These are phyloP conservation scores for Egretta garzetta DNA, from an alignment of 2,113 vertebrate genomes.

Conservation along the genomic window DNA sequence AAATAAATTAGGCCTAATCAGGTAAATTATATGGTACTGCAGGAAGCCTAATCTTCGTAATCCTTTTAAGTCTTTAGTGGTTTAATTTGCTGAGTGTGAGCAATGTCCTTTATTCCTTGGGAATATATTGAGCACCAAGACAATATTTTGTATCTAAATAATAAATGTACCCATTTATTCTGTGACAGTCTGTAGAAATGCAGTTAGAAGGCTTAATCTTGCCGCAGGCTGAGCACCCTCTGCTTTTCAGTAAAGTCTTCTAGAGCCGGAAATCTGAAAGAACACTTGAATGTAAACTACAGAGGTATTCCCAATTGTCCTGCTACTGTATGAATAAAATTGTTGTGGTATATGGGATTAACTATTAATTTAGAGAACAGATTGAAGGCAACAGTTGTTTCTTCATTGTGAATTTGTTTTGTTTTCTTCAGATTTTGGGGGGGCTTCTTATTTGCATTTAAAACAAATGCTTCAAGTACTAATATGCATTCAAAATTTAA, in stretches of 20 bases:
- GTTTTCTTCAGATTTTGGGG: neutral
- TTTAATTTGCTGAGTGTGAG: neutral
- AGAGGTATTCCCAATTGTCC: neutral
- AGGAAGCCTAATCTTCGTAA: neutral
- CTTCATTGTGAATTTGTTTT: neutral
- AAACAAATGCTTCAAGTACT: neutral
- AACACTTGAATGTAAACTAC: neutral
- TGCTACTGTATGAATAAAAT: neutral
- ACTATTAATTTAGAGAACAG: neutral
- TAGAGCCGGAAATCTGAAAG: neutral
- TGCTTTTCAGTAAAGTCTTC: neutral
- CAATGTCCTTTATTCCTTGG: neutral
- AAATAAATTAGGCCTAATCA: neutral
- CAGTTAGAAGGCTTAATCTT: neutral
- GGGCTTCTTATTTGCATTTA: neutral
- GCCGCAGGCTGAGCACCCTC: neutral
- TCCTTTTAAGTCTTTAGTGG: neutral
- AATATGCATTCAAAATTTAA: neutral
- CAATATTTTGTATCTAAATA: constrained; percentile 29
- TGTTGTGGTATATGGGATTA: neutral
- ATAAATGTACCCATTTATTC: constrained; percentile 9
- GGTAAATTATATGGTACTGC: neutral
- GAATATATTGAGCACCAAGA: neutral
- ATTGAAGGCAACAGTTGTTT: neutral
- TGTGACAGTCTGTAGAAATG: neutral